Conservation (phyloP, 1,140 invertebrate species). For the Campodea augens region DNA sequence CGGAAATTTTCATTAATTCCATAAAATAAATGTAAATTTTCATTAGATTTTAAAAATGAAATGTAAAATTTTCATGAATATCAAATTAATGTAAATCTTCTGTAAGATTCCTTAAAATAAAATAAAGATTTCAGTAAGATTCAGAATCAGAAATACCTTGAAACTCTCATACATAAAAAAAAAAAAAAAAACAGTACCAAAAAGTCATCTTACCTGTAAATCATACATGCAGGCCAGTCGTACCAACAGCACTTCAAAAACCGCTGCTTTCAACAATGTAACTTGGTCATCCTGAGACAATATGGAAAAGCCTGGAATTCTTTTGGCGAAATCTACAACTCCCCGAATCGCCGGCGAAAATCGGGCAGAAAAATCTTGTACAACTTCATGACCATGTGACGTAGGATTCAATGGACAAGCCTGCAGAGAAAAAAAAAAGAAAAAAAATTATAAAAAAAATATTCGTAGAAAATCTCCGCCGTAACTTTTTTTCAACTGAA, state of each 20-base stretch:
- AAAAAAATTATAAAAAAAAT: constrained; percentile 2
- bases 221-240: constrained; percentile 87
- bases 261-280: constrained; percentile 83
- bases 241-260: constrained; percentile 84
- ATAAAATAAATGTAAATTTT: too few species aligned
- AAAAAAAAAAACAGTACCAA: too few species aligned
- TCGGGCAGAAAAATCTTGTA: constrained; percentile 77
- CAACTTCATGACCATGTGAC: constrained; percentile 50
- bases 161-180: too few species aligned
- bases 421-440: constrained; percentile 41
- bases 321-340: constrained; percentile 92
- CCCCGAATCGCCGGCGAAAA: constrained; percentile 90
- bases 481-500: not conserved
- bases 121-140: too few species aligned
- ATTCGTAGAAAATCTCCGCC: not conserved
- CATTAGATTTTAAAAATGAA: too few species aligned
- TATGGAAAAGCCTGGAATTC: constrained; percentile 86
- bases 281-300: constrained; percentile 93
- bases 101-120: too few species aligned
- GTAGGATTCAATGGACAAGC: constrained; percentile 88
- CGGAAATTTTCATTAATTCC: too few species aligned
- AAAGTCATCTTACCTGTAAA: constrained; percentile 30
- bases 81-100: too few species aligned
- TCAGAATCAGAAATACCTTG: too few species aligned
- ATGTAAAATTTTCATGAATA: too few species aligned